Conservation (phyloP, 2,113 vertebrate species). For the Hippopotamus amphibius region DNA sequence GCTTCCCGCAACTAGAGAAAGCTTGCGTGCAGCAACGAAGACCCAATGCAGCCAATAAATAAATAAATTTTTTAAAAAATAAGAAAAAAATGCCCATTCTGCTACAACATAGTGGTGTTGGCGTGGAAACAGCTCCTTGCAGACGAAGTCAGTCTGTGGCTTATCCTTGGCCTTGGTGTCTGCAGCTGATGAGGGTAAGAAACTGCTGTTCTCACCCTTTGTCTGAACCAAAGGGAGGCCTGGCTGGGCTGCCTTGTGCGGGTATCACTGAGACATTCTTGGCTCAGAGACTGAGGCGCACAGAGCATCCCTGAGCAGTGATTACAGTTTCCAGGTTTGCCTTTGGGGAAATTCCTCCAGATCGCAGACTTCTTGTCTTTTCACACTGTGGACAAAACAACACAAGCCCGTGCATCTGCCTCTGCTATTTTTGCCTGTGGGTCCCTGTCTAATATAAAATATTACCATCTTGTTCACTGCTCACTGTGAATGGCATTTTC, state of each 20-base stretch:
- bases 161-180: neutral
- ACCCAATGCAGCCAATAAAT: too few species aligned
- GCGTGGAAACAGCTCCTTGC: neutral
- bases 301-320: neutral
- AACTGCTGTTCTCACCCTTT: neutral
- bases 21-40: too few species aligned
- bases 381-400: neutral
- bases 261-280: neutral
- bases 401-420: slow-evolving; percentile 13
- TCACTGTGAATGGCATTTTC: slow-evolving; percentile 46
- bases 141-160: neutral
- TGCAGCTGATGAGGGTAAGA: neutral
- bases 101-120: neutral
- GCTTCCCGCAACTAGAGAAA: too few species aligned
- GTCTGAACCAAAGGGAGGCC: neutral
- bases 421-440: slow-evolving; percentile 70
- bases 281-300: neutral
- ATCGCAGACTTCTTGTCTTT: slow-evolving; percentile 18
- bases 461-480: slow-evolving; percentile 3
- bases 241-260: neutral
- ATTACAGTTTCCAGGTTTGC: slow-evolving; percentile 4
- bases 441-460: slow-evolving; percentile 43
- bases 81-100: neutral
- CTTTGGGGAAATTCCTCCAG: slow-evolving; percentile 68
- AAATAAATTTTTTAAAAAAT: too few species aligned